These are phyloP conservation scores for Akabosia matsudoensis DNA, from an alignment of 1,140 invertebrate genomes.

Conservation along the genomic window DNA sequence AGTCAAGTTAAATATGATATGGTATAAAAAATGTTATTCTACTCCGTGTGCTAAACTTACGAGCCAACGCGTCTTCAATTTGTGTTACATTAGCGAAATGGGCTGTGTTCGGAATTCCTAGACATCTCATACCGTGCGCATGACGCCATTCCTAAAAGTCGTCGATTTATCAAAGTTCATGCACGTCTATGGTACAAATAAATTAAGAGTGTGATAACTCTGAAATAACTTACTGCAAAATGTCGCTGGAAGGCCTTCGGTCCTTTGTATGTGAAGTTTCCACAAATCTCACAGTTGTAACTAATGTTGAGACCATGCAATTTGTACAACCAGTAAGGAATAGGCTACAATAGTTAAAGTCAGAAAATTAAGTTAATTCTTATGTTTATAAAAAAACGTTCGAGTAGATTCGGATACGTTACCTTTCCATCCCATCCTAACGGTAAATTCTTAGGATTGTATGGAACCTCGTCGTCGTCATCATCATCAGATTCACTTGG, in stretches of 20 bases:
- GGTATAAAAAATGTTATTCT: constrained; percentile 9
- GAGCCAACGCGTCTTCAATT: constrained; percentile 93
- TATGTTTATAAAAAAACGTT: too few species aligned
- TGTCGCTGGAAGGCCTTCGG: constrained; percentile 99
- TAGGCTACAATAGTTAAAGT: constrained; percentile 64
- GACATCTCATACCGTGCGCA: constrained; percentile 97
- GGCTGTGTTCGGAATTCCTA: constrained; percentile 98
- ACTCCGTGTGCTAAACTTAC: constrained; percentile 57
- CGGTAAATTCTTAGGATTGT: constrained; percentile 99
- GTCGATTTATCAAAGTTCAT: too few species aligned
- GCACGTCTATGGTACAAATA: not conserved
- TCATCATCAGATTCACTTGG: constrained; percentile 81
- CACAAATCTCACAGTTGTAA: constrained; percentile 99
- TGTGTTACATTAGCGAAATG: constrained; percentile 99
- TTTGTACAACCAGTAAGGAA: constrained; percentile 99
- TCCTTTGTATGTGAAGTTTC: constrained; percentile 98
- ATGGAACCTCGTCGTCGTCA: constrained; percentile 90
- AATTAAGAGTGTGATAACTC: constrained; percentile 34
- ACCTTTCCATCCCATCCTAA: constrained; percentile 99
- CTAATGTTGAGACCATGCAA: constrained; percentile 97
- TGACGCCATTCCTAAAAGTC: constrained; percentile 86
- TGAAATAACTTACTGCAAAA: constrained; percentile 84
- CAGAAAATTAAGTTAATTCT: constrained; percentile 15
- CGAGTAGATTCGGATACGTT: constrained; percentile 32
- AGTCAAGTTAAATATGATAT: constrained; percentile 16